phyloP scores from a whole-genome alignment of 2,888 invertebrate genomes.

The Himalopsyche japonica region DNA sequence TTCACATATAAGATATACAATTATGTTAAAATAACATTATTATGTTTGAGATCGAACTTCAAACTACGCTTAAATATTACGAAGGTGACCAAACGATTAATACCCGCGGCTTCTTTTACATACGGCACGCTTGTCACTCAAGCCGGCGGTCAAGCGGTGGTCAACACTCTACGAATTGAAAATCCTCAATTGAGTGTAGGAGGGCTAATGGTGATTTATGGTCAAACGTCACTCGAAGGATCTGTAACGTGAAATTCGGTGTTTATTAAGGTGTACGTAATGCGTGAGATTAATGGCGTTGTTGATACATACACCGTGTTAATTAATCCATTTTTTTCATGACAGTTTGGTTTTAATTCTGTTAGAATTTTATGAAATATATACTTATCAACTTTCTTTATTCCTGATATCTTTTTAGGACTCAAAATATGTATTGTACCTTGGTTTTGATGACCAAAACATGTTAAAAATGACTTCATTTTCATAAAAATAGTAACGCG shows the following conservation, averaged over 20 bases:
- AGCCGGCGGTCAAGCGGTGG: neutral
- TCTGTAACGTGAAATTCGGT: neutral
- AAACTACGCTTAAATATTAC: neutral
- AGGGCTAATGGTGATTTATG: neutral
- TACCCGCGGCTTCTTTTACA: constrained; percentile 5
- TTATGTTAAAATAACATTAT: neutral
- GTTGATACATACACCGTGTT: neutral
- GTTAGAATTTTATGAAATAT: too few species aligned
- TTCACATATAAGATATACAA: too few species aligned
- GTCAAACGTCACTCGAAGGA: neutral
- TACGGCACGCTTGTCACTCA: constrained; percentile 22
- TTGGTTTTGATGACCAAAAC: too few species aligned
- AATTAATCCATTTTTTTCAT: neutral
- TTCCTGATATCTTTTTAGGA: too few species aligned
- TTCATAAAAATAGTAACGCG: too few species aligned
- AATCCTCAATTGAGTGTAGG: neutral
- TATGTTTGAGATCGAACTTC: neutral
- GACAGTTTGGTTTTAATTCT: too few species aligned
- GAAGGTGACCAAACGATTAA: constrained; percentile 17
- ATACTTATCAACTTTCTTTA: too few species aligned
- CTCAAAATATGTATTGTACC: too few species aligned
- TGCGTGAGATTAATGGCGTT: neutral
- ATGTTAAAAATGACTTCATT: too few species aligned
- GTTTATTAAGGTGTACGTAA: neutral
- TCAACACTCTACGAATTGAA: neutral